Conservation (phyloP, 2,113 vertebrate species). For the Heterotilapia buettikoferi region DNA sequence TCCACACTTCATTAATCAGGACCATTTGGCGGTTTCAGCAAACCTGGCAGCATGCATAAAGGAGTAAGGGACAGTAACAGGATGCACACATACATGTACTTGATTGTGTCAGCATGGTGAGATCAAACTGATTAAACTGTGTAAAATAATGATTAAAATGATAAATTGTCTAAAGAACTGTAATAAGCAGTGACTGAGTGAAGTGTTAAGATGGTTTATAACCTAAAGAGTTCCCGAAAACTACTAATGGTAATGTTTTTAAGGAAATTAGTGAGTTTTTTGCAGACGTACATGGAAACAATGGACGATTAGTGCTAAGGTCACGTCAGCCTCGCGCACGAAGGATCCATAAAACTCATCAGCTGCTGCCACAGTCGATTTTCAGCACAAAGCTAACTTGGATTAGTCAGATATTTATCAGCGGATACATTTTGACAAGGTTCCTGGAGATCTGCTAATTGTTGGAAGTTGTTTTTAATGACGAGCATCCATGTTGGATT, state of each 20-base stretch:
- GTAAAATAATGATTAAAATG: background rate
- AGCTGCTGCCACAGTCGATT: background rate
- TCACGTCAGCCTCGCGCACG: background rate
- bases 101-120: background rate
- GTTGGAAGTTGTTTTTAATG: constrained; percentile 31
- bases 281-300: background rate
- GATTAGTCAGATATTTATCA: background rate
- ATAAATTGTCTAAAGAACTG: background rate
- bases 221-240: background rate
- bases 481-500: background rate
- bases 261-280: background rate
- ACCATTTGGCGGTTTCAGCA: background rate
- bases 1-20: constrained; percentile 4
- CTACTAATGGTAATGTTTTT: background rate
- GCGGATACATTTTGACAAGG: background rate
- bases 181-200: background rate
- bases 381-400: background rate
- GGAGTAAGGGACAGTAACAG: background rate
- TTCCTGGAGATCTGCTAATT: background rate
- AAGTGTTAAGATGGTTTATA: background rate
- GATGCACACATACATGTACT: background rate
- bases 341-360: background rate
- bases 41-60: background rate
- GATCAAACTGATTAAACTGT: background rate
- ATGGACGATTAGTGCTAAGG: background rate